Conservation (phyloP, 2,113 vertebrate genomes). For the Girardinichthys multiradiatus region DNA sequence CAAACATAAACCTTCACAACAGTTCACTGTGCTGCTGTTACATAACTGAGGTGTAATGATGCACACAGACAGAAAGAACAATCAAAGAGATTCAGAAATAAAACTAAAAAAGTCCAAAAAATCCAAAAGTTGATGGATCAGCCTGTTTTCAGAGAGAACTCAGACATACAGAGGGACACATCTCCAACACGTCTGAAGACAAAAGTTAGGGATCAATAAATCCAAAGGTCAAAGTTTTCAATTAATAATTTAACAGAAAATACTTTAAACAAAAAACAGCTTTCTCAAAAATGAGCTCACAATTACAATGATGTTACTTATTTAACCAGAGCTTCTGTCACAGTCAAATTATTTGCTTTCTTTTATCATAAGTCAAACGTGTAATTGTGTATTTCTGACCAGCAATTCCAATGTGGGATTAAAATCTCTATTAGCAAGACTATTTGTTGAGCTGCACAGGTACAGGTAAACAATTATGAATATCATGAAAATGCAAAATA, state of each 20-base stretch:
- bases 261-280: not conserved
- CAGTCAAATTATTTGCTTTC: not conserved
- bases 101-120: no score
- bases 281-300: not conserved
- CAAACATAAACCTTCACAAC: not conserved
- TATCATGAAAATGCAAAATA: not conserved
- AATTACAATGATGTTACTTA: not conserved
- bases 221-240: not conserved
- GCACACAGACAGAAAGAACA: not conserved
- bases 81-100: not conserved
- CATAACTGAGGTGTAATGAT: not conserved
- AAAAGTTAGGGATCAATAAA: constrained; percentile 46
- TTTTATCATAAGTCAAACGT: not conserved
- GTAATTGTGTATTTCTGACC: no score
- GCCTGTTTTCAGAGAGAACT: constrained; percentile 52
- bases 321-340: not conserved
- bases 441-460: no score
- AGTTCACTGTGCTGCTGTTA: not conserved
- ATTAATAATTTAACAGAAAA: not conserved
- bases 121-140: not conserved
- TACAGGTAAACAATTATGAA: no score
- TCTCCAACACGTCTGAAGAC: constrained; percentile 57
- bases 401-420: no score
- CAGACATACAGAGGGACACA: constrained; percentile 64
- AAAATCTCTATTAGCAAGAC: no score